Percentiles rank a stretch among this genome's conserved stretches.
Conservation (phyloP, 2,797 vertebrate genomes). For the Anolis apletophallus region DNA sequence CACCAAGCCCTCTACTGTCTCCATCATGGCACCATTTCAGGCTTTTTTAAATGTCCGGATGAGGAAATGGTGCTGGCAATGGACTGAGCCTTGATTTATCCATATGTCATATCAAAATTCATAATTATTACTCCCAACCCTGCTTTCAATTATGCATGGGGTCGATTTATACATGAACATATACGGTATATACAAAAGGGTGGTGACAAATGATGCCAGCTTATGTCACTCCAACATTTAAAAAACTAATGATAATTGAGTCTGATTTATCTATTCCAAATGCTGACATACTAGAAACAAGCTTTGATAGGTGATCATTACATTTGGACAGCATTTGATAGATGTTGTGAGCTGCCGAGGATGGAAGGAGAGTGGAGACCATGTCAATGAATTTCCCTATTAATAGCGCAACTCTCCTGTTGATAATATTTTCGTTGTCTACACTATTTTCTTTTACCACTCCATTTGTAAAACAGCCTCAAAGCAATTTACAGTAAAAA, state of each 20-base stretch:
- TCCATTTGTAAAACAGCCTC: not conserved
- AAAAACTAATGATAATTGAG: not conserved
- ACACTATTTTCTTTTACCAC: not conserved
- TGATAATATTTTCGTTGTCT: not conserved
- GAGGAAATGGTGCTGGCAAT: no score
- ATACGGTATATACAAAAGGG: no score
- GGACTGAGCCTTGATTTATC: no score
- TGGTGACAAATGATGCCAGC: no score
- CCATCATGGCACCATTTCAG: no score
- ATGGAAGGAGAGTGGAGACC: not conserved
- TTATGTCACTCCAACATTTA: no score
- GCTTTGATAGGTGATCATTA: not conserved
- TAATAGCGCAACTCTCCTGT: not conserved
- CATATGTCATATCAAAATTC: no score
- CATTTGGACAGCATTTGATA: not conserved
- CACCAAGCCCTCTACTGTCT: no score
- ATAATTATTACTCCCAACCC: no score
- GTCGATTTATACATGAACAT: no score
- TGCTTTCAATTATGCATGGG: no score
- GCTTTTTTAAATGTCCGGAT: no score
- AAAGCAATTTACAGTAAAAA: not conserved
- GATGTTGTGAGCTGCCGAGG: not conserved
- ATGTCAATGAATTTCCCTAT: not conserved
- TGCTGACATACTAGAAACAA: not conserved
- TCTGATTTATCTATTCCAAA: not conserved